These are phyloP conservation scores for Amiota minor DNA, from an alignment of 2,888 invertebrate species.

Conservation along the genomic window DNA sequence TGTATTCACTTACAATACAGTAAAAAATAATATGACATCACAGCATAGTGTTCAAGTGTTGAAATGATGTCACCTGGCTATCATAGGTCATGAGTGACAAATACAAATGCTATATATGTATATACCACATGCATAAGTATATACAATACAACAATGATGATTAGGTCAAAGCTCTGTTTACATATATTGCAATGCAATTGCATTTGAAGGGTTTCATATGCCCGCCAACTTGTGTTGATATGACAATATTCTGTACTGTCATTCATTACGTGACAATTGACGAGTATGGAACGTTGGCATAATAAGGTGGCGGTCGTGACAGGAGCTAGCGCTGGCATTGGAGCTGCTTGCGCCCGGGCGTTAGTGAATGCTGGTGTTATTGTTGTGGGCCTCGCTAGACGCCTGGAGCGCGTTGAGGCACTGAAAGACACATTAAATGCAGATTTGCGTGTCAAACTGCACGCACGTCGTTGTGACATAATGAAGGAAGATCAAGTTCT, in stretches of 20 bases:
- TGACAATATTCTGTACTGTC: not conserved
- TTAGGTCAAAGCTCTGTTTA: not conserved
- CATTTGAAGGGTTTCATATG: not conserved
- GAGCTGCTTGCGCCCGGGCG: conserved; percentile 74
- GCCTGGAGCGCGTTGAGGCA: conserved; percentile 71
- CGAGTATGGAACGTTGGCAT: conserved; percentile 76
- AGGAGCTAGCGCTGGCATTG: conserved; percentile 79
- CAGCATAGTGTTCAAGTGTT: too few species aligned
- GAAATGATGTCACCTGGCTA: too few species aligned
- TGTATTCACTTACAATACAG: too few species aligned
- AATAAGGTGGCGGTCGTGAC: conserved; percentile 79
- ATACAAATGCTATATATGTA: too few species aligned
- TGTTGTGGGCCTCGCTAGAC: conserved; percentile 76
- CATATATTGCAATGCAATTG: not conserved
- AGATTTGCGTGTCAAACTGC: conserved; percentile 53
- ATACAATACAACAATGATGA: not conserved
- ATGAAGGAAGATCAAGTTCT: conserved; percentile 76
- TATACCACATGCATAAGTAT: not conserved
- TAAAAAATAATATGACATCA: too few species aligned
- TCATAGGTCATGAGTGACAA: too few species aligned
- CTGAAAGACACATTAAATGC: conserved; percentile 53
- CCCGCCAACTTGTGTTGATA: not conserved
- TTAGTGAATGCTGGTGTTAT: conserved; percentile 75
- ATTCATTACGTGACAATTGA: conserved; percentile 1
- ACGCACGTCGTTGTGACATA: conserved; percentile 73